These are phyloP conservation scores for Colletes gigas DNA, from an alignment of 1,140 invertebrate species.

Conservation along the genomic window DNA sequence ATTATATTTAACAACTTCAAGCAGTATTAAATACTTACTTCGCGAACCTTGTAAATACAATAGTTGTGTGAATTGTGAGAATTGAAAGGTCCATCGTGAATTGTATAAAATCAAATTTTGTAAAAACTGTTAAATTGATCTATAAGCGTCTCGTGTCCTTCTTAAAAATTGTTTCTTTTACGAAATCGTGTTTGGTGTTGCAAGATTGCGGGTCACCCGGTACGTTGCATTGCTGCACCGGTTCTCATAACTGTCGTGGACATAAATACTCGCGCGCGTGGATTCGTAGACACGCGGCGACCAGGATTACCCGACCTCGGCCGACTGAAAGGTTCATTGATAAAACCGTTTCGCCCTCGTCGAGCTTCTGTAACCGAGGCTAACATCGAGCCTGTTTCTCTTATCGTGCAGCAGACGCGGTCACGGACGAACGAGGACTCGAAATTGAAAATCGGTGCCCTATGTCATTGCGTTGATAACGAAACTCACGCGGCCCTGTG, in stretches of 20 bases:
- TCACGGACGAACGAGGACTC: constrained; percentile 13
- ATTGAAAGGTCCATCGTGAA: no score
- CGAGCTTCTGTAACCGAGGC: background rate
- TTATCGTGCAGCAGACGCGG: constrained; percentile 10
- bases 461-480: constrained; percentile 42
- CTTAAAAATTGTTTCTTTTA: no score
- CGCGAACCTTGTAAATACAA: no score
- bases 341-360: constrained; percentile 34
- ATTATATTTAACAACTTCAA: no score
- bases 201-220: background rate
- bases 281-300: background rate
- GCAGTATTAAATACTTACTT: no score
- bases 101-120: no score
- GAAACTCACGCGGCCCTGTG: constrained; percentile 19
- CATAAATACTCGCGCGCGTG: background rate
- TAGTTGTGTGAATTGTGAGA: no score
- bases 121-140: no score
- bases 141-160: no score
- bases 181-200: no score
- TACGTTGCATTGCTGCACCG: background rate
- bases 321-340: constrained; percentile 37
- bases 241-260: background rate
- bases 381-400: background rate
- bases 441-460: constrained; percentile 51
- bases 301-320: constrained; percentile 10